These are phyloP conservation scores for Pteria penguin DNA, from an alignment of 2,888 invertebrate species.

Conservation along the genomic window DNA sequence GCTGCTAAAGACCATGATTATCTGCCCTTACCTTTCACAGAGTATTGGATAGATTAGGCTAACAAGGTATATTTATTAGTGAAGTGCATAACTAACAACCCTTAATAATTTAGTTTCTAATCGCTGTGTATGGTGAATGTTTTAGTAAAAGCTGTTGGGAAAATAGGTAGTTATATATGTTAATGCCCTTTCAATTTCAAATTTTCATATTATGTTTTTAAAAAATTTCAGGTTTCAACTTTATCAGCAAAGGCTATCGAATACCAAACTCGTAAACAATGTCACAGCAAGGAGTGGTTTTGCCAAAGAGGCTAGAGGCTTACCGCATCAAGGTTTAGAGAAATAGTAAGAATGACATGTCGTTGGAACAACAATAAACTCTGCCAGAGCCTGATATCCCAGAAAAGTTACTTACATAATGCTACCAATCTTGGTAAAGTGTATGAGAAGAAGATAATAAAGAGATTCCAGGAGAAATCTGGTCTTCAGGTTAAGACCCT, in stretches of 20 bases:
- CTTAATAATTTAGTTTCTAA: no score
- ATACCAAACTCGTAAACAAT: constrained; percentile 33
- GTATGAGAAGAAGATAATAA: constrained; percentile 37
- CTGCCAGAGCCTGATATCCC: constrained; percentile 28
- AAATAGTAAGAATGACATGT: constrained; percentile 22
- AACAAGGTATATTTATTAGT: background rate
- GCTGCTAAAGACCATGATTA: constrained; percentile 14
- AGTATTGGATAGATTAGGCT: constrained; percentile 9
- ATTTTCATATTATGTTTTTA: background rate
- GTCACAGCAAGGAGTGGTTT: constrained; percentile 22
- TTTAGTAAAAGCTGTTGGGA: no score
- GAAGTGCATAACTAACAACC: no score
- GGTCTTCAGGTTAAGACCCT: background rate
- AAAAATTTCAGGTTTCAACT: background rate
- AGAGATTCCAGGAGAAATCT: constrained; percentile 27
- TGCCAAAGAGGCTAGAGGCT: constrained; percentile 38
- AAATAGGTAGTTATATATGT: no score
- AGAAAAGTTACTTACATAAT: no score
- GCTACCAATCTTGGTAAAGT: constrained; percentile 39
- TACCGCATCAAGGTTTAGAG: constrained; percentile 52
- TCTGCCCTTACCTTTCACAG: background rate
- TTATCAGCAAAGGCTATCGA: constrained; percentile 17
- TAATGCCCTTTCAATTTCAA: background rate
- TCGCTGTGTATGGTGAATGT: no score
- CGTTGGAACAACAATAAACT: constrained; percentile 7